Evolutionary conservation across 2,797 vertebrate species (phyloP).

Genomic region (Xyrichtys novacula): DNA sequence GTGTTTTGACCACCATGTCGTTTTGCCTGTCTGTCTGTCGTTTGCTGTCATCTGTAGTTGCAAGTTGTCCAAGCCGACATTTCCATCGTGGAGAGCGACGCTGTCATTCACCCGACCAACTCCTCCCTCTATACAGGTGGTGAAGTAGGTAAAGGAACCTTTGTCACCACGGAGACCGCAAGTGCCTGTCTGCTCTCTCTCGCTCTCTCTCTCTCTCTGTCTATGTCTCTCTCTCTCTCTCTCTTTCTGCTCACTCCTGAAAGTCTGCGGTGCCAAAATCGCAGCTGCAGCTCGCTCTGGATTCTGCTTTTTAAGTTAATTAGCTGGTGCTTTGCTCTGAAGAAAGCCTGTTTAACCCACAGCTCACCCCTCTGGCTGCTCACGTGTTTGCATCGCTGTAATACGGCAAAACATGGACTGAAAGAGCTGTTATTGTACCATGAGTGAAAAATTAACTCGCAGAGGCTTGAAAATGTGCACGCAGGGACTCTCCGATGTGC

Average conservation of each 20-base stretch:
- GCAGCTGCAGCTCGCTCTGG: conserved; percentile 51
- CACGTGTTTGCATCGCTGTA: not conserved
- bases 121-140: conserved; percentile 98
- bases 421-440: not conserved
- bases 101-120: conserved; percentile 99
- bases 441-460: conserved; percentile 25
- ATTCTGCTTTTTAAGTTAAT: not conserved
- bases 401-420: conserved; percentile 25
- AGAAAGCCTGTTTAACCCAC: not conserved
- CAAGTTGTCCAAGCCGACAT: conserved; percentile 99
- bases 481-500: conserved; percentile 22
- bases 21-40: conserved; percentile 80
- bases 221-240: no score
- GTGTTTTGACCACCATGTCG: conserved; percentile 75
- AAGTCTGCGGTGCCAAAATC: conserved; percentile 33
- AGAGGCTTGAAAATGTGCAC: conserved; percentile 35
- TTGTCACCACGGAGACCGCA: conserved; percentile 63
- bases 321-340: no score
- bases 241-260: conserved; percentile 42
- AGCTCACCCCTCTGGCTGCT: conserved; percentile 3
- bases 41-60: conserved; percentile 91
- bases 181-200: conserved; percentile 55
- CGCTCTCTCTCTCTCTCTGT: no score
- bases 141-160: conserved; percentile 99
- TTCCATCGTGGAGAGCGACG: conserved; percentile 98